phyloP scores from a whole-genome alignment of 1,140 invertebrate species.

The Achatina immaculata region DNA sequence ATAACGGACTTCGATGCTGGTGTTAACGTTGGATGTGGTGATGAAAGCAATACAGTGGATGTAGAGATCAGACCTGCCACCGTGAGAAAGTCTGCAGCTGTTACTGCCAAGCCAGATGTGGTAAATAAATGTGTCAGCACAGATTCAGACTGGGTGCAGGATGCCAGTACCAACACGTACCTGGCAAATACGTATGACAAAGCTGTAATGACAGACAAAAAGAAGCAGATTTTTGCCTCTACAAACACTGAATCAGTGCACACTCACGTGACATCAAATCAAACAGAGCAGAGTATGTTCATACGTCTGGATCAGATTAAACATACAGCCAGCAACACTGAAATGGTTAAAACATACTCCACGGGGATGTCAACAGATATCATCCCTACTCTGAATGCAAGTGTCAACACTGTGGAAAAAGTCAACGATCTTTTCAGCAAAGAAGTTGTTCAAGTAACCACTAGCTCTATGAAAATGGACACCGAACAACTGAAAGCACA shows the following conservation, averaged over 20 bases:
- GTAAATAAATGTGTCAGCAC: slow-evolving; percentile 55
- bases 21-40: slow-evolving; percentile 60
- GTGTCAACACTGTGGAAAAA: slow-evolving; percentile 29
- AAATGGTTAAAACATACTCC: slow-evolving; percentile 46
- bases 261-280: slow-evolving; percentile 18
- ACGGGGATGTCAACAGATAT: slow-evolving; percentile 44
- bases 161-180: slow-evolving; percentile 63
- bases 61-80: slow-evolving; percentile 58
- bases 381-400: slow-evolving; percentile 40
- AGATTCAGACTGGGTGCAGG: slow-evolving; percentile 62
- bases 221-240: slow-evolving; percentile 44
- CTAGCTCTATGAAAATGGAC: not conserved
- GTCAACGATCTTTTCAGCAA: slow-evolving; percentile 16
- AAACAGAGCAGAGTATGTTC: slow-evolving; percentile 65
- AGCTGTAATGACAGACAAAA: slow-evolving; percentile 64
- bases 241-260: slow-evolving; percentile 62
- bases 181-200: slow-evolving; percentile 56
- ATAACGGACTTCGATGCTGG: slow-evolving; percentile 41
- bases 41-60: slow-evolving; percentile 54
- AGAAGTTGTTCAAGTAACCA: not conserved
- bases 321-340: slow-evolving; percentile 60
- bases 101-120: slow-evolving; percentile 56
- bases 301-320: slow-evolving; percentile 55
- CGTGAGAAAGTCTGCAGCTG: slow-evolving; percentile 53
- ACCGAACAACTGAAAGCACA: not conserved